These are phyloP conservation scores for Rhinatrema bivittatum DNA, from an alignment of 2,797 vertebrate genomes.

Conservation along the genomic window DNA sequence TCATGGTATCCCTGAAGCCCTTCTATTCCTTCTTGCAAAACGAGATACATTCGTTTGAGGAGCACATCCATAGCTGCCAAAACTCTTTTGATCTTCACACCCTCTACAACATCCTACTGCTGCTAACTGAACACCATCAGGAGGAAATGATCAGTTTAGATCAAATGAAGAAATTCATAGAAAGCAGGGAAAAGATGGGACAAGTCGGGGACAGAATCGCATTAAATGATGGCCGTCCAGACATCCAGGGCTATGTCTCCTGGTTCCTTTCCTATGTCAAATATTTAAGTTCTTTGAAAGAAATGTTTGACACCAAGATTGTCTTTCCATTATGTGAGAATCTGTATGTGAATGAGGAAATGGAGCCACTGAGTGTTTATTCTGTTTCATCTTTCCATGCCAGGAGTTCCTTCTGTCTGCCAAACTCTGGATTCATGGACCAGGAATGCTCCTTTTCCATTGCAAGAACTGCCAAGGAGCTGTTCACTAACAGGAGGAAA, in stretches of 20 bases:
- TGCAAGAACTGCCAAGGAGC: slow-evolving; percentile 11
- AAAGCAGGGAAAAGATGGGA: too few species aligned
- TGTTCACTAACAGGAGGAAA: slow-evolving; percentile 20
- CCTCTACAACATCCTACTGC: slow-evolving; percentile 10
- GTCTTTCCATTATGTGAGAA: slow-evolving; percentile 37
- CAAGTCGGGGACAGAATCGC: not conserved
- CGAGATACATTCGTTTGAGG: too few species aligned
- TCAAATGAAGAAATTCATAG: slow-evolving; percentile 9
- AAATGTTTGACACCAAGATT: slow-evolving; percentile 22
- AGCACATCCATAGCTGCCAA: slow-evolving; percentile 3
- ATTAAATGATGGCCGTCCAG: accelerated
- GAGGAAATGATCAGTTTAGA: slow-evolving; percentile 25
- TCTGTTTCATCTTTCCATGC: too few species aligned
- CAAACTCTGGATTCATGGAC: not conserved
- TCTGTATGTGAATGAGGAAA: slow-evolving; percentile 26
- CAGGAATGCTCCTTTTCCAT: slow-evolving; percentile 11
- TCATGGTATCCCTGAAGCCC: too few species aligned
- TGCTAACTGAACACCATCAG: not conserved
- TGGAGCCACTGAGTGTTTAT: too few species aligned
- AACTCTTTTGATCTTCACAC: slow-evolving; percentile 23
- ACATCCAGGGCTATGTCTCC: not conserved
- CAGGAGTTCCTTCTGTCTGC: too few species aligned
- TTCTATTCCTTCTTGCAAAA: too few species aligned
- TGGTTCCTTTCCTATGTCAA: slow-evolving; percentile 34
- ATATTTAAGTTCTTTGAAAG: slow-evolving; percentile 23